Base-by-base conservation (phyloP, 2,888 invertebrate genomes). In the Cylindroiulus punctatus region DNA sequence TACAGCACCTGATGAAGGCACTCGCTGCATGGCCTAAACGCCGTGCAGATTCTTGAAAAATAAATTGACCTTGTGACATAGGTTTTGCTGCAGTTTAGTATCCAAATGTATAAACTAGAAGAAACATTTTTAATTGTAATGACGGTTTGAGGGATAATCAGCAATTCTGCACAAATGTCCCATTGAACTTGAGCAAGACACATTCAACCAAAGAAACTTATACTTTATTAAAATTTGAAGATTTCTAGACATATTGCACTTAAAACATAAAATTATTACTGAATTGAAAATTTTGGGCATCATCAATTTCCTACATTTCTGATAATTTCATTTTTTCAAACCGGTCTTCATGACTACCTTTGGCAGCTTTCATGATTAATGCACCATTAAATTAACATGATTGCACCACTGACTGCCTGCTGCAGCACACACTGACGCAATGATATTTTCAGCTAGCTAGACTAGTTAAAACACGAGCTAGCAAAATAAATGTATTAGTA, bases 401-500 rank as follows among this genome's bases (percentile, higher is more conserved):
- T 57, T 57, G 57, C 57, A 57, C 57, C n/a, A 7, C 14, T 47
- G 0, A 8, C n/a, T n/a, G n/a, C 57, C n/a, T n/a, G 57, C 57
- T n/a, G 19, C 22, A n/a, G 7, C 57, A 57, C n/a, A 19, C 19
- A 22, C 57, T n/a, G 57, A n/a, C n/a, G 57, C n/a, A n/a, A 57
- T n/a, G 7, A 57, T 57, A 57, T 57, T 17, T 57, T 57, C 57
- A 4, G 57, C 57, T 57, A 57, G 57, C 57, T 57, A 57, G 57
- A 57, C 57, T 57, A 57, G 57, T 57, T n/a, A 57, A 57, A 57
- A 57, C 7, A 19, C 57, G n/a, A 57, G n/a, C 57, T 57, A 57
- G 57, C 22, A 22, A 47, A 57, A 57, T 57, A 47, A 57, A 57
- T 57, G 57, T 57, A n/a, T 57, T 57, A 57, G 57, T 57, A 57